phyloP scores from a whole-genome alignment of 2,797 vertebrate species.

The Chaunax sp. region DNA sequence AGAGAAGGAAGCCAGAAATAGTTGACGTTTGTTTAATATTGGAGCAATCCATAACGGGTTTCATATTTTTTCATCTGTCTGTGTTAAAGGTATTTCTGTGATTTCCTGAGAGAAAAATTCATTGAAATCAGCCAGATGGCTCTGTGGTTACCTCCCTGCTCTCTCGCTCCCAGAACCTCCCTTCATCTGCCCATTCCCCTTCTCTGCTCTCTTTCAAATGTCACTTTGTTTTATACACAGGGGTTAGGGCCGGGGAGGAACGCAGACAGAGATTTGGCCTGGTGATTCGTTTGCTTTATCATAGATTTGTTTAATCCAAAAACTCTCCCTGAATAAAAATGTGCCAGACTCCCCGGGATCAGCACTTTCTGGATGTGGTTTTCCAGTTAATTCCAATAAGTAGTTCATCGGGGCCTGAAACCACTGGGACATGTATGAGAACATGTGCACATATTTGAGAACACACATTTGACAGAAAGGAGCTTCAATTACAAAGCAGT shows the following conservation, averaged over 20 bases:
- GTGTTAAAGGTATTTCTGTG: constrained; percentile 55
- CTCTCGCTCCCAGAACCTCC: constrained; percentile 60
- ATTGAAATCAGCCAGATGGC: constrained; percentile 67
- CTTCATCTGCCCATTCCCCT: constrained; percentile 62
- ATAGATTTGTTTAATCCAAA: constrained; percentile 80
- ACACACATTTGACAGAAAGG: constrained; percentile 46
- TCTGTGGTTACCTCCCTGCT: constrained; percentile 58
- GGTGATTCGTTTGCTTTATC: constrained; percentile 70
- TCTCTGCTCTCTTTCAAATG: constrained; percentile 82
- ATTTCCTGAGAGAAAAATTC: constrained; percentile 66
- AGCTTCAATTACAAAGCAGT: constrained; percentile 20
- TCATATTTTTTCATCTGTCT: constrained; percentile 42
- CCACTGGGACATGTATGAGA: constrained; percentile 55
- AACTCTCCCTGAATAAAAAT: constrained; percentile 65
- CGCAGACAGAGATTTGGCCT: constrained; percentile 69
- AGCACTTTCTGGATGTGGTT: constrained; percentile 60
- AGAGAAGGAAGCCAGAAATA: constrained; percentile 45
- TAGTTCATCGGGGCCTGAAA: constrained; percentile 48
- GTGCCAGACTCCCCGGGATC: constrained; percentile 62
- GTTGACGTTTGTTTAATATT: constrained; percentile 54
- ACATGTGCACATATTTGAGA: constrained; percentile 37
- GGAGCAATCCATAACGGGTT: constrained; percentile 46
- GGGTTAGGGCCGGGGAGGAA: constrained; percentile 57
- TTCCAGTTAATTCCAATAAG: constrained; percentile 70
- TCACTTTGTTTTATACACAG: constrained; percentile 82